phyloP scores from a whole-genome alignment of 2,113 vertebrate species.

The Helogale parvula region DNA sequence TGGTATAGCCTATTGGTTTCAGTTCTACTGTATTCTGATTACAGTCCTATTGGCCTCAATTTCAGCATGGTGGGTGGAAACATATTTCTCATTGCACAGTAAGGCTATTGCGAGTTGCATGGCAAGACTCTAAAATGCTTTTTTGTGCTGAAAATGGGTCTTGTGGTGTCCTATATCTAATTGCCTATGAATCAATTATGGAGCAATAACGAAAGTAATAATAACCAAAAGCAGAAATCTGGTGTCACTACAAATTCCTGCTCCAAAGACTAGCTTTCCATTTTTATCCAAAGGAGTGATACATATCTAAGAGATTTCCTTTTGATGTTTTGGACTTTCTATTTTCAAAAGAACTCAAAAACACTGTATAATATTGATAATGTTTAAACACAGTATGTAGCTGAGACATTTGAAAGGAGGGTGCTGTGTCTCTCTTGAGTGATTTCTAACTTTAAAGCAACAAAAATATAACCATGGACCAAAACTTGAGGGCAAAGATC shows the following conservation, averaged over 20 bases:
- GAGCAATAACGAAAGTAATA: conserved; percentile 26
- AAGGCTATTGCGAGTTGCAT: not conserved
- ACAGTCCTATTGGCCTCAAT: not conserved
- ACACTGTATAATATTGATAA: not conserved
- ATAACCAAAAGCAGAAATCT: not conserved
- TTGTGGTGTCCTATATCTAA: conserved; percentile 35
- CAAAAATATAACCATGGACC: not conserved
- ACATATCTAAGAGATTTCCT: not conserved
- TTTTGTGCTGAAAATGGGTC: conserved; percentile 56
- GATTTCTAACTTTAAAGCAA: conserved; percentile 9
- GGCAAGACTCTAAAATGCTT: not conserved
- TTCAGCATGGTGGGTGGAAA: not conserved
- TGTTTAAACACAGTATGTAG: not conserved
- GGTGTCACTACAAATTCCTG: conserved; percentile 5
- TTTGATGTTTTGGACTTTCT: conserved; percentile 32
- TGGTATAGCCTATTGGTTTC: not conserved
- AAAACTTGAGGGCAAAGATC: not conserved
- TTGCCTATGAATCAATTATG: conserved; percentile 19
- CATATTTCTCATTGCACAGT: not conserved
- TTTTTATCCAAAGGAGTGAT: conserved; percentile 47
- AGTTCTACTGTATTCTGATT: not conserved
- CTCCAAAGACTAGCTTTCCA: not conserved
- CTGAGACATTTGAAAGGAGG: not conserved
- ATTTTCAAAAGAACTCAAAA: conserved; percentile 34
- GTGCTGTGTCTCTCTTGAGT: not conserved